A percentile compares a stretch with the other conserved stretches of the same genome.
These are phyloP conservation scores for Glareola pratincola DNA, from an alignment of 2,113 vertebrate species.

Conservation along the genomic window DNA sequence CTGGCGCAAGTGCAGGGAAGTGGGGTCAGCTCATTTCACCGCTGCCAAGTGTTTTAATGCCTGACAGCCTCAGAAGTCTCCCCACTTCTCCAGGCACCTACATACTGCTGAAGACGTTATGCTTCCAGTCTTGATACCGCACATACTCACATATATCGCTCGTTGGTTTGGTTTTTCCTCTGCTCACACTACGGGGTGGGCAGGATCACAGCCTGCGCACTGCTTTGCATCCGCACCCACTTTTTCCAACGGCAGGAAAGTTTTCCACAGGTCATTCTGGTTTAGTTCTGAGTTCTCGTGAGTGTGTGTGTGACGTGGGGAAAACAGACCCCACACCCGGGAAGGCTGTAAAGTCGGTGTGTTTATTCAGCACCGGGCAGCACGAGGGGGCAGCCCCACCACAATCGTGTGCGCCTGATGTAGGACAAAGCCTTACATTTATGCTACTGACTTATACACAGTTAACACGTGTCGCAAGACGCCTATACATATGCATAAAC, in stretches of 20 bases:
- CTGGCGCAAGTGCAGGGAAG: too few species aligned
- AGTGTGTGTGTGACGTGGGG: too few species aligned
- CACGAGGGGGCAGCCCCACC: too few species aligned
- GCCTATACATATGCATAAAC: too few species aligned
- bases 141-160: fast-evolving
- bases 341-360: too few species aligned
- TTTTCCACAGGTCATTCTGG: neutral
- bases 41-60: neutral
- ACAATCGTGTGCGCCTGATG: too few species aligned
- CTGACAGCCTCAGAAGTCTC: neutral
- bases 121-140: neutral
- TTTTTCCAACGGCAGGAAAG: neutral
- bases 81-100: neutral
- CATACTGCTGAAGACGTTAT: neutral
- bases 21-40: neutral
- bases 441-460: too few species aligned
- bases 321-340: too few species aligned
- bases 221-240: fast-evolving
- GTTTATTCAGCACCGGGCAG: too few species aligned
- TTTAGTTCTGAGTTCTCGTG: too few species aligned
- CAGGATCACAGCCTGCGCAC: neutral
- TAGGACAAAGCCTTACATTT: too few species aligned
- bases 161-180: neutral
- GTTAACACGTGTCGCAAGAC: too few species aligned
- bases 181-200: neutral